Conservation (phyloP, 1,140 invertebrate genomes). For the Akabosia matsudoensis region DNA sequence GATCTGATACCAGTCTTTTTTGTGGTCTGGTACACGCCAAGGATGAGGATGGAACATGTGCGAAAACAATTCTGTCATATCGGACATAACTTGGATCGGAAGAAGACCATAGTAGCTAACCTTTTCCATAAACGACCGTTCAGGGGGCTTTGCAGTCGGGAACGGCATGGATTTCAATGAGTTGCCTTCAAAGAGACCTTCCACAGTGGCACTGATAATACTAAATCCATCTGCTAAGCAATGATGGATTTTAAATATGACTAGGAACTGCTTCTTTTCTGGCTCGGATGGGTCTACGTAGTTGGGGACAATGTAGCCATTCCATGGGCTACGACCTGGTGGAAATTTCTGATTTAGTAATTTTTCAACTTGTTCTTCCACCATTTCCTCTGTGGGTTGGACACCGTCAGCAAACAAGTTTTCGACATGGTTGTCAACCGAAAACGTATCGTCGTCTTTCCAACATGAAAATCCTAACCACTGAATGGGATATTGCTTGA, state of each 20-base stretch:
- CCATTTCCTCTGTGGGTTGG: background rate
- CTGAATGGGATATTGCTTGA: background rate
- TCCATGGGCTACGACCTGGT: background rate
- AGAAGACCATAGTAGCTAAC: no score
- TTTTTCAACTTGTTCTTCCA: background rate
- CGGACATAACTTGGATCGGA: background rate
- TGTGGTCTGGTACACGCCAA: background rate
- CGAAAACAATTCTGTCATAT: background rate
- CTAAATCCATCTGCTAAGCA: background rate
- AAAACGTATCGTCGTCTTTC: background rate
- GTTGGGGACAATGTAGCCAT: background rate
- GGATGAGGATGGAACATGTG: background rate
- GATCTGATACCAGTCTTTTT: background rate
- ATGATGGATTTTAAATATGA: background rate
- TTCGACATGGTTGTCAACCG: background rate
- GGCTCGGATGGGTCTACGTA: background rate
- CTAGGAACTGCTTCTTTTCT: no score
- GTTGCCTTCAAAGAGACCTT: background rate
- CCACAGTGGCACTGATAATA: background rate
- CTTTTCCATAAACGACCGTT: background rate
- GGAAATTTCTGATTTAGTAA: background rate
- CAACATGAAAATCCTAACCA: slow-evolving; percentile 8
- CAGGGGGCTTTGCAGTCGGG: background rate
- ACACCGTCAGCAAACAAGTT: no score
- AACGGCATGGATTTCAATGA: background rate